phyloP scores from a whole-genome alignment of 2,113 vertebrate genomes.

The Psilopogon haemacephalus region DNA sequence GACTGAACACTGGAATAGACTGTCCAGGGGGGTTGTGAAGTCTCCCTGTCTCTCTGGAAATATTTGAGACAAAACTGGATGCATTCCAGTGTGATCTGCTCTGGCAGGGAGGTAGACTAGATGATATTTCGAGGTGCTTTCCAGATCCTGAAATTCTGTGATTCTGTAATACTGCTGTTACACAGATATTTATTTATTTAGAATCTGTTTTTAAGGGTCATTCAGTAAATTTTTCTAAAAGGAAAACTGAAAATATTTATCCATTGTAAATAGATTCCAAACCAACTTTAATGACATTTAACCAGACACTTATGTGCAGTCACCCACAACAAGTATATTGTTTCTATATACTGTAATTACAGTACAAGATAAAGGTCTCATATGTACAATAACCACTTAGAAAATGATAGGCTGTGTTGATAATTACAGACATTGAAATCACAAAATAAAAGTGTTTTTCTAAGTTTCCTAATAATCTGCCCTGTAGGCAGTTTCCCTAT shows the following conservation, averaged over 20 bases:
- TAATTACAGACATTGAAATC: constrained; percentile 56
- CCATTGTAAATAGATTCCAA: not conserved
- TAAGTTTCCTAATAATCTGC: constrained; percentile 44
- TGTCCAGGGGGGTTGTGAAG: no score
- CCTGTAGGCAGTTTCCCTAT: constrained; percentile 15
- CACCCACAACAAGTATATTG: not conserved
- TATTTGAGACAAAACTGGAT: no score
- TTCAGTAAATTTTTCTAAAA: not conserved
- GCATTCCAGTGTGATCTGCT: no score
- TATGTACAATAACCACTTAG: constrained; percentile 36
- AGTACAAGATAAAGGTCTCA: constrained; percentile 42
- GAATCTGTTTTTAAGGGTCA: not conserved
- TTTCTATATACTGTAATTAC: constrained; percentile 53
- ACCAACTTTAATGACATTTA: constrained; percentile 19
- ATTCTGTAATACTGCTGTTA: not conserved
- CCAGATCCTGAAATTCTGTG: no score
- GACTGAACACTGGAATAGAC: no score
- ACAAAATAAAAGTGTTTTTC: constrained; percentile 54
- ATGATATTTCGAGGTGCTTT: no score
- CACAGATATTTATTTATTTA: not conserved
- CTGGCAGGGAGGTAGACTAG: no score
- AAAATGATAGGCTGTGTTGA: constrained; percentile 46
- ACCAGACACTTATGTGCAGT: not conserved
- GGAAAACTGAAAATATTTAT: constrained; percentile 16
- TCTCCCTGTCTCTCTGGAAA: no score